These are phyloP conservation scores for Tadarida brasiliensis DNA, from an alignment of 2,797 vertebrate genomes.

Conservation along the genomic window DNA sequence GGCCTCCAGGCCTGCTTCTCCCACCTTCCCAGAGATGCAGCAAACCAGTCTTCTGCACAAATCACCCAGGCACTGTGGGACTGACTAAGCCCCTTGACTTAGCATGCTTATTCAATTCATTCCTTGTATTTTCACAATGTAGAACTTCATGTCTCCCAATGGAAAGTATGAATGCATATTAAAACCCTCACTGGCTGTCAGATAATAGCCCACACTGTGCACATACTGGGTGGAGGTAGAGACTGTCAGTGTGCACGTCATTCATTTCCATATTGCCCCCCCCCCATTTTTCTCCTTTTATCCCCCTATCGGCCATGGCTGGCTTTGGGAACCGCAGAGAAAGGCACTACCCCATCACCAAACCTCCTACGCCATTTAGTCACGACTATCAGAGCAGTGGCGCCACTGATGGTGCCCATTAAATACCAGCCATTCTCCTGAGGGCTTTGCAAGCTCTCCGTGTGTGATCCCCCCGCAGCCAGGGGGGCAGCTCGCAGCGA, in stretches of 20 bases:
- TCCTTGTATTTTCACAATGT: not conserved
- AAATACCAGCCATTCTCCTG: not conserved
- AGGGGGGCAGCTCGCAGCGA: not conserved
- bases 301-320: not conserved
- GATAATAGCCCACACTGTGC: rapidly evolving
- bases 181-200: not conserved
- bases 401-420: too few species aligned
- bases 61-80: too few species aligned
- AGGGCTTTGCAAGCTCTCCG: not conserved
- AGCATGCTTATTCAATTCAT: not conserved
- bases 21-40: not conserved
- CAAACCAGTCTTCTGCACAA: not conserved
- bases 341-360: not conserved
- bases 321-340: not conserved
- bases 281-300: too few species aligned
- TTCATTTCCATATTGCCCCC: too few species aligned
- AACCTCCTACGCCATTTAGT: not conserved
- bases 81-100: not conserved
- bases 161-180: not conserved
- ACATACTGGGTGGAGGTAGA: not conserved
- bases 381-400: not conserved
- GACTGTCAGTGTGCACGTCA: too few species aligned
- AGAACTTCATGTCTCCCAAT: not conserved
- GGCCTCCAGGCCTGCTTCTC: not conserved
- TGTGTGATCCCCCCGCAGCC: too few species aligned